Conservation (phyloP, 2,113 vertebrate species). For the Aplodontia rufa region DNA sequence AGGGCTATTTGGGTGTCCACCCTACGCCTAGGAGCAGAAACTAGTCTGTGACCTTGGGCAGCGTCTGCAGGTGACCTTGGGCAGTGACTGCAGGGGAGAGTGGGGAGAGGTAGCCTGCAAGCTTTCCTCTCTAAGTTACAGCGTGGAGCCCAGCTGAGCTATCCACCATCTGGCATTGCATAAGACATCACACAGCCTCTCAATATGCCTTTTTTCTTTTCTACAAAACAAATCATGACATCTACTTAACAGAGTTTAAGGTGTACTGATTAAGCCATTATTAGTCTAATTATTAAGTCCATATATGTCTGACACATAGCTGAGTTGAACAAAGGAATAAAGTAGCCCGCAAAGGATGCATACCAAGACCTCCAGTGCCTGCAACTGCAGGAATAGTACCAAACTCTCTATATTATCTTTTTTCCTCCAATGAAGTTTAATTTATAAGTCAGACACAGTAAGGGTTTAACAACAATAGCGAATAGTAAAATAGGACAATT, state of each 20-base stretch:
- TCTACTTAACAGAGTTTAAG: neutral
- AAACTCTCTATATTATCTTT: neutral
- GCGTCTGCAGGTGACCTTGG: too few species aligned
- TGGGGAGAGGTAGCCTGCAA: neutral
- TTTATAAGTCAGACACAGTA: neutral
- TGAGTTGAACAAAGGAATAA: neutral
- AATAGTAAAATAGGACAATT: neutral
- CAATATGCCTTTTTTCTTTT: neutral
- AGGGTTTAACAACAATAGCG: too few species aligned
- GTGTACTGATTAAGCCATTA: neutral
- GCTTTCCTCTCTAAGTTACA: accelerated
- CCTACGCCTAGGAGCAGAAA: neutral
- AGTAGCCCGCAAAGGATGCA: too few species aligned
- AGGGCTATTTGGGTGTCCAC: neutral
- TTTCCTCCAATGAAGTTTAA: neutral
- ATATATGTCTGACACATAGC: neutral
- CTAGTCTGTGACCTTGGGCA: neutral
- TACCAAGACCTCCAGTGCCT: neutral
- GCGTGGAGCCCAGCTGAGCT: neutral
- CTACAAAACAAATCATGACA: neutral
- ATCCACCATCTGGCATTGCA: accelerated
- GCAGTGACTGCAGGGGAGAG: neutral
- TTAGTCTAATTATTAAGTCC: neutral
- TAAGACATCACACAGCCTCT: neutral
- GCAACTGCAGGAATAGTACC: neutral